A percentile compares a stretch with the other conserved stretches of the same genome.
Evolutionary conservation across 2,113 vertebrate genomes (phyloP).

Genomic region (Anhinga anhinga): DNA sequence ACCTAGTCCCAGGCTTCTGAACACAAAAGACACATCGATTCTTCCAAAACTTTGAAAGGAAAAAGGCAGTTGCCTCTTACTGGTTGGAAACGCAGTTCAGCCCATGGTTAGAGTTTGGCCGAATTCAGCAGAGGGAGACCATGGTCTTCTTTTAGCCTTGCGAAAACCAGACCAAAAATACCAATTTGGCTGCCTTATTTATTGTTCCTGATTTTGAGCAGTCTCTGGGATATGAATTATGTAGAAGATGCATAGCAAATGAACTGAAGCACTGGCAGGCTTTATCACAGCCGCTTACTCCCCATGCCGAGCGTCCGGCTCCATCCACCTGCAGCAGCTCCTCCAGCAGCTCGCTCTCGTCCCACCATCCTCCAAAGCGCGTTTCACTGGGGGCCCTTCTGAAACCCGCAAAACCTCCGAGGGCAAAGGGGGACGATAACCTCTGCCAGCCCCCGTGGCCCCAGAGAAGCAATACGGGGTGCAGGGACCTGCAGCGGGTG

Average conservation of each 20-base stretch:
- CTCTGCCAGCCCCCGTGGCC: accelerated
- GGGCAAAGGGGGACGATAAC: not conserved
- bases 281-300: not conserved
- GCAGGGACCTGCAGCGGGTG: not conserved
- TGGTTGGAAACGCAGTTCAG: not conserved
- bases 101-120: not conserved
- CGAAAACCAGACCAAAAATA: not conserved
- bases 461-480: accelerated
- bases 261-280: not conserved
- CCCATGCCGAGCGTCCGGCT: not conserved
- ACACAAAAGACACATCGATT: not conserved
- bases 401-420: not conserved
- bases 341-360: not conserved
- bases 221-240: constrained; percentile 28
- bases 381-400: not conserved
- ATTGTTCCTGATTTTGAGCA: not conserved
- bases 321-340: not conserved
- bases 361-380: not conserved
- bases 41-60: not conserved
- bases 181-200: not conserved
- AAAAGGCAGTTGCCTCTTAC: not conserved
- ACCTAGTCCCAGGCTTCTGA: not conserved
- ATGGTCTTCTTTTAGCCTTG: not conserved
- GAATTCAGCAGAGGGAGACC: not conserved
- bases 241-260: not conserved